Evolutionary conservation across 2,888 invertebrate species (phyloP).

Genomic region (Cryptus armator): DNA sequence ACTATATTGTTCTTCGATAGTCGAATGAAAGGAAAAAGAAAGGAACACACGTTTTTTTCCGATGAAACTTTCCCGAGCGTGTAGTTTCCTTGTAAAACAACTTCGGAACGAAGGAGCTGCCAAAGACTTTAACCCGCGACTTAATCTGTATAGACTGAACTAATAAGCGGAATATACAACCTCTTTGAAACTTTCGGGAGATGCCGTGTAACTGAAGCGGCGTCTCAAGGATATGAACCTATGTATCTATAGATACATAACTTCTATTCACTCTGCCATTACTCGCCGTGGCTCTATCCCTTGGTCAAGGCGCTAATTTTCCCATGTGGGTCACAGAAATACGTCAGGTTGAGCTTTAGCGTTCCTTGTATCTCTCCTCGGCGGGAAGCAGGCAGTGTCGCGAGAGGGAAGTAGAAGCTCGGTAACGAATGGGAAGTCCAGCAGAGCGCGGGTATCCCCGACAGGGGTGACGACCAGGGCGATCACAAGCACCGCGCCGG

Average conservation of each 20-base stretch:
- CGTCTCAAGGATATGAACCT: background rate
- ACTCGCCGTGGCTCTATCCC: constrained; percentile 17
- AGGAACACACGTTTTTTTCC: background rate
- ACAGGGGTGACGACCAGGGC: constrained; percentile 47
- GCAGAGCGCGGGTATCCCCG: constrained; percentile 37
- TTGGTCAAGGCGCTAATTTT: constrained; percentile 62
- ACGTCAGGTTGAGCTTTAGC: constrained; percentile 13
- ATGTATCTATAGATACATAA: constrained; percentile 10
- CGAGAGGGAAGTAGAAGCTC: constrained; percentile 15
- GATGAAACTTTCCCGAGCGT: background rate
- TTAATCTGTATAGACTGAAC: background rate
- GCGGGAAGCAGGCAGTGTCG: constrained; percentile 15
- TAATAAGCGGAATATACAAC: background rate
- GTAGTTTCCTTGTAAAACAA: background rate
- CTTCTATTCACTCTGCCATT: background rate
- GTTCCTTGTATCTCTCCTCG: background rate
- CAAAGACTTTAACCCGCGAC: background rate
- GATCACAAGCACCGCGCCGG: constrained; percentile 40
- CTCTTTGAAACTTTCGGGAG: background rate
- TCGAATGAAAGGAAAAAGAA: background rate
- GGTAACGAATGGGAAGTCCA: constrained; percentile 62
- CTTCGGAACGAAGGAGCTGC: background rate
- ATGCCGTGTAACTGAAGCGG: background rate
- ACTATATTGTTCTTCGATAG: constrained; percentile 17
- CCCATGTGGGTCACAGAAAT: constrained; percentile 48